Evolutionary conservation across 2,113 vertebrate species (phyloP).

Genomic region (Cheirogaleus medius): DNA sequence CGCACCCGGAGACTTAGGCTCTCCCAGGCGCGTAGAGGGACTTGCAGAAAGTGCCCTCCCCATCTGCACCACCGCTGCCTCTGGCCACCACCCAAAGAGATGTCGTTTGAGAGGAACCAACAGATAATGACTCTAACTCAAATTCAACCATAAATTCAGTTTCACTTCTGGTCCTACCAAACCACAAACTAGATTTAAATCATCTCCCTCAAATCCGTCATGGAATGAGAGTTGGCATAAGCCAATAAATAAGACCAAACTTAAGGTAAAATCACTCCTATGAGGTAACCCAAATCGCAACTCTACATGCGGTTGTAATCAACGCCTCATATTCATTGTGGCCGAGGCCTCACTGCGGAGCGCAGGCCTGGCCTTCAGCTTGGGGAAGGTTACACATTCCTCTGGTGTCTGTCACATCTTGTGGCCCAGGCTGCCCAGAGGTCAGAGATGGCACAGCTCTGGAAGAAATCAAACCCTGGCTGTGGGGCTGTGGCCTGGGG

Average conservation of each 20-base stretch:
- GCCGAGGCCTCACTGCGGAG: background rate
- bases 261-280: background rate
- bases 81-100: background rate
- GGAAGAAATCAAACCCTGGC: background rate
- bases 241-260: background rate
- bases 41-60: background rate
- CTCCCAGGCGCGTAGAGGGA: background rate
- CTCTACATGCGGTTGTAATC: background rate
- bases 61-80: background rate
- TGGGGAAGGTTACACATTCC: background rate
- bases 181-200: background rate
- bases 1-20: background rate
- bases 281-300: background rate
- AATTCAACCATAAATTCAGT: background rate
- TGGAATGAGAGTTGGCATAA: background rate
- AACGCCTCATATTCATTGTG: rapidly evolving
- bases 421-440: background rate
- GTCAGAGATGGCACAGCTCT: background rate
- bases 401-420: background rate
- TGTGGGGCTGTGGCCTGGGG: too few species aligned
- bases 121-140: background rate
- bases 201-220: background rate
- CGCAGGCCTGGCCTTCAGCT: rapidly evolving
- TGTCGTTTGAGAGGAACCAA: background rate
- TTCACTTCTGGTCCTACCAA: background rate